A percentile compares a stretch with the other conserved stretches of the same genome.
Evolutionary conservation across 2,888 invertebrate species (phyloP).

Genomic region (Papilio gigon): DNA sequence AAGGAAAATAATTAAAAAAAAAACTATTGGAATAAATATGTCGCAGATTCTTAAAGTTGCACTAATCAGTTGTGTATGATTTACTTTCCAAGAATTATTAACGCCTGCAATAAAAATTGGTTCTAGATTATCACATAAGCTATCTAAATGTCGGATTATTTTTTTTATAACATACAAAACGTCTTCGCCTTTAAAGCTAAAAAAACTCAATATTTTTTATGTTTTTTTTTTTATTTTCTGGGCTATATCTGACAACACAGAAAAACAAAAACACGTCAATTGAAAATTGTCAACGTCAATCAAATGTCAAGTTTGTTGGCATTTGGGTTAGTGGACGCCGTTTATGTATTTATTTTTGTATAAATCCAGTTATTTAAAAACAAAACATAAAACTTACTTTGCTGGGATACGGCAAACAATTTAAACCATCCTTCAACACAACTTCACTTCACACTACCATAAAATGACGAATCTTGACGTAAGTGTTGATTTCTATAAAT

Average conservation of each 20-base stretch:
- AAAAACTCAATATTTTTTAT: no score
- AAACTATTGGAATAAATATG: background rate
- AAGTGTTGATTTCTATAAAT: constrained; percentile 34
- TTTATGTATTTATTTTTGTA: constrained; percentile 38
- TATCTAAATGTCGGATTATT: background rate
- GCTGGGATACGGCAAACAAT: background rate
- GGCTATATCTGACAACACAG: background rate
- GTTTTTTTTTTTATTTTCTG: background rate
- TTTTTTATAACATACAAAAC: background rate
- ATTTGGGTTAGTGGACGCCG: constrained; percentile 37
- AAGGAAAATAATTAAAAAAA: constrained; percentile 29
- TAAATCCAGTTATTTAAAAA: constrained; percentile 29
- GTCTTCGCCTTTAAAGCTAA: background rate
- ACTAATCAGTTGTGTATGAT: background rate
- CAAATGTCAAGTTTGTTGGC: constrained; percentile 36
- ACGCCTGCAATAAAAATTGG: background rate
- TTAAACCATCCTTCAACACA: constrained; percentile 26
- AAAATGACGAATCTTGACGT: constrained; percentile 45
- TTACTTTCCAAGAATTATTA: background rate
- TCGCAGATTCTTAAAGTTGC: constrained; percentile 8
- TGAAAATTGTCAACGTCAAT: constrained; percentile 31
- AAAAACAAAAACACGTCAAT: background rate
- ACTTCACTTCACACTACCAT: background rate
- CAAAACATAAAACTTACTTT: background rate
- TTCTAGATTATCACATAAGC: background rate